Percentiles rank a stretch among this genome's conserved stretches.
These are phyloP conservation scores for Apeltes quadracus DNA, from an alignment of 2,113 vertebrate species.

Conservation along the genomic window DNA sequence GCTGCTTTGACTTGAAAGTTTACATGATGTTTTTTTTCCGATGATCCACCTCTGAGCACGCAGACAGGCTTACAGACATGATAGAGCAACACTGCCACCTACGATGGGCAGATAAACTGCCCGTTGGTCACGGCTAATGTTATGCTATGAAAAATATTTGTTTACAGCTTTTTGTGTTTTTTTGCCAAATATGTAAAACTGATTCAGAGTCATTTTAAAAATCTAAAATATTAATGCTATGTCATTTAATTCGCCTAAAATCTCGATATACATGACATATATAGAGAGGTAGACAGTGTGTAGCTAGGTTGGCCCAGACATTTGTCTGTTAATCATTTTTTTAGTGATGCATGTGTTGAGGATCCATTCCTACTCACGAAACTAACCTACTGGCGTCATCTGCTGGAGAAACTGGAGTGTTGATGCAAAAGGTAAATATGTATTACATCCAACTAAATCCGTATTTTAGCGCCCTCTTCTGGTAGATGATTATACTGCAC, in stretches of 20 bases:
- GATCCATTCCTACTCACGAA: background rate
- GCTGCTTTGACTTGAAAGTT: background rate
- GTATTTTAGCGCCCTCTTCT: conserved; percentile 24
- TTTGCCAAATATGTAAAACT: background rate
- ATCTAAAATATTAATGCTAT: background rate
- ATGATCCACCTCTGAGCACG: background rate
- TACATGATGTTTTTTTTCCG: background rate
- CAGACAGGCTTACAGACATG: background rate
- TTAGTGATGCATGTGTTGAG: no score
- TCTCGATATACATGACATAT: no score
- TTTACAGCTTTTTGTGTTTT: background rate
- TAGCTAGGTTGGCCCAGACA: background rate
- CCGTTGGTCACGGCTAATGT: background rate
- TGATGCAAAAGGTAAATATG: background rate
- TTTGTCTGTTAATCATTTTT: background rate
- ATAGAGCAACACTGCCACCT: conserved; percentile 52
- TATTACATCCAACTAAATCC: background rate
- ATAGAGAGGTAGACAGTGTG: background rate
- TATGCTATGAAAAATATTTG: background rate
- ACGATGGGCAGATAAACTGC: conserved; percentile 15
- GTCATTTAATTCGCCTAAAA: background rate
- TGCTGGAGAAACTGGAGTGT: conserved; percentile 28
- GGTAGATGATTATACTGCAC: background rate
- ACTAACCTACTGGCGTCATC: conserved; percentile 44
- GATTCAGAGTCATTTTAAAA: background rate